These are phyloP conservation scores for Carterocephalus palaemon DNA, from an alignment of 2,888 invertebrate genomes.

Conservation along the genomic window DNA sequence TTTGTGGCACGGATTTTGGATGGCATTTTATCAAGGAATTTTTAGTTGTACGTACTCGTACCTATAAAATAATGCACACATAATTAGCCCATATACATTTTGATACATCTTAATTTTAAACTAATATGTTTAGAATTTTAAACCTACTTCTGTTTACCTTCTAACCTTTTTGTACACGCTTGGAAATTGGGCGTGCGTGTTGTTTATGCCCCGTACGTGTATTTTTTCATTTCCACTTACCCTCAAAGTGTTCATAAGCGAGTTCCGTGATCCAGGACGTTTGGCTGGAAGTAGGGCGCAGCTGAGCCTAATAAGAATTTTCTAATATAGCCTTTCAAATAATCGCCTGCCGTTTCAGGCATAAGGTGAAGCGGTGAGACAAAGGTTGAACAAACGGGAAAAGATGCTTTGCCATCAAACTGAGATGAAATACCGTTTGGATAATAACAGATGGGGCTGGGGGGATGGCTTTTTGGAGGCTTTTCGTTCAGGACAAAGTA, in stretches of 20 bases:
- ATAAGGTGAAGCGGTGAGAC: constrained; percentile 3
- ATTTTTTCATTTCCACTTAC: constrained; percentile 2
- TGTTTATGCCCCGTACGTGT: no score
- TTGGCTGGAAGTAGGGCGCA: constrained; percentile 14
- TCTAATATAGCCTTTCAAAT: constrained; percentile 17
- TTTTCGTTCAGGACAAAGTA: no score
- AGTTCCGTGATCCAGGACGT: constrained; percentile 3
- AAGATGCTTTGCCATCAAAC: constrained; percentile 10
- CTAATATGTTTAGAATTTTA: no score
- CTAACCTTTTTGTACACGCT: no score
- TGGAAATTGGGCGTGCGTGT: no score
- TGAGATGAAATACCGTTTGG: constrained; percentile 18
- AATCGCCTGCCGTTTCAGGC: constrained; percentile 9
- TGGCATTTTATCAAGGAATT: no score
- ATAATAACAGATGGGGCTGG: constrained; percentile 13
- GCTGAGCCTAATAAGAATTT: constrained; percentile 19
- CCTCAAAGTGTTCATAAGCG: constrained; percentile 2
- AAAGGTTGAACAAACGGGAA: constrained; percentile 5
- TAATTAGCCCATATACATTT: no score
- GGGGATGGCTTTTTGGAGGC: constrained; percentile 17
- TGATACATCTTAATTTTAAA: no score
- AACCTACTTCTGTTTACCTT: no score
- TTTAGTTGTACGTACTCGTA: no score
- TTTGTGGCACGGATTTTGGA: no score
- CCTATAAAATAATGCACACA: no score